These are phyloP conservation scores for Menidia beryllina DNA, from an alignment of 2,113 vertebrate genomes.

Conservation along the genomic window DNA sequence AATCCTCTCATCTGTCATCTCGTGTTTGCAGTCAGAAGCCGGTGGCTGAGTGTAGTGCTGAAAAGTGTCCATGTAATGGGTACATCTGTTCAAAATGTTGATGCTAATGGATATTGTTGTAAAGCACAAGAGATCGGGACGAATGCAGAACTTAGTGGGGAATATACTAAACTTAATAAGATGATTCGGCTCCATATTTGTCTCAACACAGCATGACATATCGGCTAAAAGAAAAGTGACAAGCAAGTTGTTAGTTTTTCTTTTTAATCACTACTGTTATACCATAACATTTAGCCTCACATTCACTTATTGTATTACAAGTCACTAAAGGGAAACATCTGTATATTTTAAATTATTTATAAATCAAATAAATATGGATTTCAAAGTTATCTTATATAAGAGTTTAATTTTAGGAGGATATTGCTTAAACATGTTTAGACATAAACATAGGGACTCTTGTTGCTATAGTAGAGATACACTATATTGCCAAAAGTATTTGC, in stretches of 20 bases:
- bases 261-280: neutral
- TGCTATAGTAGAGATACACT: too few species aligned
- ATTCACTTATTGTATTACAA: neutral
- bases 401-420: neutral
- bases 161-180: too few species aligned
- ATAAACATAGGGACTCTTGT: too few species aligned
- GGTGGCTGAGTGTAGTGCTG: neutral
- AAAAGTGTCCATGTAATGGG: neutral
- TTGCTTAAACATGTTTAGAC: neutral
- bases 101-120: too few species aligned
- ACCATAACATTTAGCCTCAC: neutral
- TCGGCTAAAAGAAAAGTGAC: neutral
- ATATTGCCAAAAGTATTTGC: too few species aligned
- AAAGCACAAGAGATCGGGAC: too few species aligned
- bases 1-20: neutral
- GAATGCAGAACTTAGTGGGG: too few species aligned
- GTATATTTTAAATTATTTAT: neutral
- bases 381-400: fast-evolving
- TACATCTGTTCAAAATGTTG: neutral
- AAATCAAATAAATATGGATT: too few species aligned
- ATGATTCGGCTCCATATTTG: too few species aligned
- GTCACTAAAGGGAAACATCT: neutral
- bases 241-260: too few species aligned
- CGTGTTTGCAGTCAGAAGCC: constrained; percentile 8
- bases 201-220: too few species aligned